A percentile compares a stretch with the other conserved stretches of the same genome.
Evolutionary conservation across 2,113 vertebrate genomes (phyloP).

Genomic region (Furnarius figulus): DNA sequence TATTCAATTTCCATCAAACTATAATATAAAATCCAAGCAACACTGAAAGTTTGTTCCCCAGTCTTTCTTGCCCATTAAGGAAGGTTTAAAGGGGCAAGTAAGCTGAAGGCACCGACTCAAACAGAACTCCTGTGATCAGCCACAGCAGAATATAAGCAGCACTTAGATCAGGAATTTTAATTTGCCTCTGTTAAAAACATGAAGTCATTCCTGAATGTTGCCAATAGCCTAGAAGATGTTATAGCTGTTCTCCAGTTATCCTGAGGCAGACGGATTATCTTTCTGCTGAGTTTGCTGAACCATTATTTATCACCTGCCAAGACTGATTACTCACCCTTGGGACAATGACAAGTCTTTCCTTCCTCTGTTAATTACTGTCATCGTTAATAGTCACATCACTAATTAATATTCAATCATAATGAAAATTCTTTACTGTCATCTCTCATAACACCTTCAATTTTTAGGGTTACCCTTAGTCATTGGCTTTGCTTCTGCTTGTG

Average conservation of each 20-base stretch:
- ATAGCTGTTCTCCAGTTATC: slow-evolving; percentile 59
- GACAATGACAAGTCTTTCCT: slow-evolving; percentile 79
- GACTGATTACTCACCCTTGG: slow-evolving; percentile 77
- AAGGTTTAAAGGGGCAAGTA: background rate
- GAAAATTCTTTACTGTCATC: slow-evolving; percentile 60
- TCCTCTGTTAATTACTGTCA: slow-evolving; percentile 81
- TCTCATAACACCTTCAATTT: background rate
- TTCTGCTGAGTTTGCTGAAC: slow-evolving; percentile 79
- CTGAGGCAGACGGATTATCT: slow-evolving; percentile 73
- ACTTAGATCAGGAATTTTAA: slow-evolving; percentile 53
- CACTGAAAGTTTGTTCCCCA: background rate
- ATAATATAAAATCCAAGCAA: background rate
- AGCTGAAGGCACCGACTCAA: background rate
- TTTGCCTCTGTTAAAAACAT: slow-evolving; percentile 67
- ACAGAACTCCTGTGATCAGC: background rate
- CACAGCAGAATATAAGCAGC: background rate
- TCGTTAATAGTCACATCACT: slow-evolving; percentile 77
- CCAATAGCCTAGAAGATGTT: slow-evolving; percentile 68
- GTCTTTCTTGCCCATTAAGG: background rate
- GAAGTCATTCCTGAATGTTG: slow-evolving; percentile 67
- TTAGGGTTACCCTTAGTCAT: background rate
- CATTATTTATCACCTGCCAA: slow-evolving; percentile 83
- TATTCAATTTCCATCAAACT: background rate
- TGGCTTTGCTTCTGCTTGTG: background rate
- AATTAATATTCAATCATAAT: slow-evolving; percentile 80